Percentiles rank a stretch among this genome's conserved stretches.
Evolutionary conservation across 2,888 invertebrate species (phyloP).

Genomic region (Pristionchus maxplancki): DNA sequence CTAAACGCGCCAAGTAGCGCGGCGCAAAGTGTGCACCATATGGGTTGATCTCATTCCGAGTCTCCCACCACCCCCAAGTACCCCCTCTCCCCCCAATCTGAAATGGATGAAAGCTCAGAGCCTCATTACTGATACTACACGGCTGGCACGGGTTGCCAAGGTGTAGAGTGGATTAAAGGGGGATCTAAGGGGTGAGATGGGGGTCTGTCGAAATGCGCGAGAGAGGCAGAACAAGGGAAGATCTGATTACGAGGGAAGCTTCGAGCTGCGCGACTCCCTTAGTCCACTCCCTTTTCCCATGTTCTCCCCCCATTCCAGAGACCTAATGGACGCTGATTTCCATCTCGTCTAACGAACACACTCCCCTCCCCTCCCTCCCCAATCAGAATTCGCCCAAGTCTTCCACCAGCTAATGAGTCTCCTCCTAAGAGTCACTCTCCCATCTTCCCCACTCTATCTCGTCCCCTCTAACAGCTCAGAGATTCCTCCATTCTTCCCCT

Average conservation of each 20-base stretch:
- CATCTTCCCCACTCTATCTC: background rate
- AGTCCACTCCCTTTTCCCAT: background rate
- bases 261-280: background rate
- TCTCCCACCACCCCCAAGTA: background rate
- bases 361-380: background rate
- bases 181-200: background rate
- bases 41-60: constrained; percentile 45
- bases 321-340: background rate
- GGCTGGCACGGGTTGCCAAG: background rate
- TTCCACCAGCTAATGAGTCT: constrained; percentile 19
- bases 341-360: background rate
- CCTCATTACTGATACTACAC: constrained; percentile 25
- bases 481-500: background rate
- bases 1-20: background rate
- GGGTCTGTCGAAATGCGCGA: background rate
- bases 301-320: background rate
- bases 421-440: constrained; percentile 10
- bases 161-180: background rate
- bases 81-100: background rate
- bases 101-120: constrained; percentile 31
- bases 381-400: constrained; percentile 29
- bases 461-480: background rate
- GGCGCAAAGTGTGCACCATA: constrained; percentile 17
- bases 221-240: background rate
- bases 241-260: background rate